phyloP scores from a whole-genome alignment of 2,113 vertebrate genomes.

The Pica pica region DNA sequence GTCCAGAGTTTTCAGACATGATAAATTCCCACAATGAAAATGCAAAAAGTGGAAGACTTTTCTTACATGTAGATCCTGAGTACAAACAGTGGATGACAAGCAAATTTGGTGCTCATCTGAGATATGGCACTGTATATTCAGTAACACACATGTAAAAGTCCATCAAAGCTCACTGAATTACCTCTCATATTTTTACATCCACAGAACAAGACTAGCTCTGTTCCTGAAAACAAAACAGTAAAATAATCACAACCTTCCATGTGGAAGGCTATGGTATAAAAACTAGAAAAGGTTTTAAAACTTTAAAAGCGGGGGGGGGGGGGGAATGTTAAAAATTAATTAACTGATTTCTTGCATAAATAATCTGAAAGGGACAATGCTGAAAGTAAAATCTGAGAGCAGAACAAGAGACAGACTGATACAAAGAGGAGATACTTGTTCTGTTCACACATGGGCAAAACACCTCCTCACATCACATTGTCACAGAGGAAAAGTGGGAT shows the following conservation, averaged over 20 bases:
- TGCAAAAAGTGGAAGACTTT: neutral
- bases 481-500: neutral
- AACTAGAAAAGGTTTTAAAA: neutral
- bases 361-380: neutral
- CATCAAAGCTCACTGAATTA: neutral
- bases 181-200: neutral
- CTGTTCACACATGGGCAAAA: neutral
- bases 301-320: accelerated
- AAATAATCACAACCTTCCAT: neutral
- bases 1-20: neutral
- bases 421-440: neutral
- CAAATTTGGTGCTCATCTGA: neutral
- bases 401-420: neutral
- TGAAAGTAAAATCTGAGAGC: neutral
- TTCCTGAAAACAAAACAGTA: neutral
- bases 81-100: neutral
- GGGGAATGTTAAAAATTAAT: neutral
- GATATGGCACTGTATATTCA: neutral
- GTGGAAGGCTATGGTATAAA: neutral
- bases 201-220: neutral
- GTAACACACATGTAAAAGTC: neutral
- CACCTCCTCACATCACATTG: neutral
- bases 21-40: neutral
- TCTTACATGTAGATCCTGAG: neutral
- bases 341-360: neutral